phyloP scores from a whole-genome alignment of 1,140 invertebrate genomes.

The Aporrectodea caliginosa region DNA sequence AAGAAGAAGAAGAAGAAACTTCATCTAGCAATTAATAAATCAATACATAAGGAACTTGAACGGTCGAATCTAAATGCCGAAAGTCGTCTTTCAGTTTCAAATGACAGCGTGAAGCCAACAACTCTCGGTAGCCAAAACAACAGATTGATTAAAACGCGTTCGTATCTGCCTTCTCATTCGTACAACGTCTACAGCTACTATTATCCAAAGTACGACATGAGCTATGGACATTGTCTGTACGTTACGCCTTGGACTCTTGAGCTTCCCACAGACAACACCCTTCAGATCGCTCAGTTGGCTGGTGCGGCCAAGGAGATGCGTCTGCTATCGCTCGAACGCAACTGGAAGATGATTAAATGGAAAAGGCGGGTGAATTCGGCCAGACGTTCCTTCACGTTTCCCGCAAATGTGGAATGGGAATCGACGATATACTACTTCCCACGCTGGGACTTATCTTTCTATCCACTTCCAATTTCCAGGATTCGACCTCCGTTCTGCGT shows the following conservation, averaged over 20 bases:
- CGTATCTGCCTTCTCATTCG: no score
- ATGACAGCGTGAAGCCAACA: no score
- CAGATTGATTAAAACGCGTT: no score
- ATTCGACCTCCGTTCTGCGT: background rate
- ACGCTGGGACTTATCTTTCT: background rate
- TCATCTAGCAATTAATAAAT: no score
- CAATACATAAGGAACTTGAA: no score
- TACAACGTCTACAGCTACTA: background rate
- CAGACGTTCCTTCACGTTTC: background rate
- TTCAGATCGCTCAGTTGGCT: background rate
- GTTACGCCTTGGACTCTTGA: background rate
- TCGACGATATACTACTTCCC: background rate
- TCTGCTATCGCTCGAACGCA: no score
- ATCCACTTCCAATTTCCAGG: background rate
- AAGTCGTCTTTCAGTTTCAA: no score
- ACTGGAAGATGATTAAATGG: no score
- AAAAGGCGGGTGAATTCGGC: background rate
- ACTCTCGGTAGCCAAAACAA: no score
- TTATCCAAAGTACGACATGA: background rate
- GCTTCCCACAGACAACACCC: background rate
- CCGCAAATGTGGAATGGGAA: background rate
- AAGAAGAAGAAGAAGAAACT: no score
- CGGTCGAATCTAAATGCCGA: no score
- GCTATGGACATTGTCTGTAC: background rate
- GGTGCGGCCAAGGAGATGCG: background rate